These are phyloP conservation scores for Pseudorectes ferrugineus DNA, from an alignment of 2,113 vertebrate genomes.

Conservation along the genomic window DNA sequence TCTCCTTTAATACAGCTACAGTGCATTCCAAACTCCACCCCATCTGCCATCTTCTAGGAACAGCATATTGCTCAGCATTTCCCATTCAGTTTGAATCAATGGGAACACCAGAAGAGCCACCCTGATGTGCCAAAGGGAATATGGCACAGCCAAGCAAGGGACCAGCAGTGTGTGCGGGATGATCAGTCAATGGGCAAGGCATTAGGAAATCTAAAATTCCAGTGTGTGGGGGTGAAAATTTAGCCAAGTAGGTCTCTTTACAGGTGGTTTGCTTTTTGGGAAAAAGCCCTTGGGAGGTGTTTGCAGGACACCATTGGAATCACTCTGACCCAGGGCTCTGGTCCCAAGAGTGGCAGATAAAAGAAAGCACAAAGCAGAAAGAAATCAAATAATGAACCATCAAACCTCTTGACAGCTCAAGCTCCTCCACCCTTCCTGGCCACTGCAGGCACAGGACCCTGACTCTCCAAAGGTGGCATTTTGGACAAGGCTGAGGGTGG, in stretches of 20 bases:
- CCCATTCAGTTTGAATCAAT: background rate
- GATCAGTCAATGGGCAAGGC: background rate
- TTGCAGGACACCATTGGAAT: background rate
- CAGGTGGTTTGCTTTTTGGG: background rate
- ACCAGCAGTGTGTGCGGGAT: background rate
- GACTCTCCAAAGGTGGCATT: background rate
- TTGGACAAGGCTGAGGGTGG: background rate
- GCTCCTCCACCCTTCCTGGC: background rate
- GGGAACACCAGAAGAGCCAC: background rate
- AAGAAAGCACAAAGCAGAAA: background rate
- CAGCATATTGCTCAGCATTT: background rate
- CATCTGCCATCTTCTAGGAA: background rate
- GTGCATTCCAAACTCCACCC: background rate
- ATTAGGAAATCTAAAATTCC: background rate
- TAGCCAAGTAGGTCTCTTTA: background rate
- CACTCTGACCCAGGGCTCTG: background rate
- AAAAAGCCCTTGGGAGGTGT: background rate
- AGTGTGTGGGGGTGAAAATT: background rate
- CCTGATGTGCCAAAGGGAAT: background rate
- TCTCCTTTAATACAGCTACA: background rate
- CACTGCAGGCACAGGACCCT: background rate
- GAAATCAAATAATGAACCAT: background rate
- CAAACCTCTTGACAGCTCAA: background rate
- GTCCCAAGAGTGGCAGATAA: background rate
- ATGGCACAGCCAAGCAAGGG: background rate